phyloP scores from a whole-genome alignment of 2,797 vertebrate genomes.

The Paratrypauchen microcephalus region DNA sequence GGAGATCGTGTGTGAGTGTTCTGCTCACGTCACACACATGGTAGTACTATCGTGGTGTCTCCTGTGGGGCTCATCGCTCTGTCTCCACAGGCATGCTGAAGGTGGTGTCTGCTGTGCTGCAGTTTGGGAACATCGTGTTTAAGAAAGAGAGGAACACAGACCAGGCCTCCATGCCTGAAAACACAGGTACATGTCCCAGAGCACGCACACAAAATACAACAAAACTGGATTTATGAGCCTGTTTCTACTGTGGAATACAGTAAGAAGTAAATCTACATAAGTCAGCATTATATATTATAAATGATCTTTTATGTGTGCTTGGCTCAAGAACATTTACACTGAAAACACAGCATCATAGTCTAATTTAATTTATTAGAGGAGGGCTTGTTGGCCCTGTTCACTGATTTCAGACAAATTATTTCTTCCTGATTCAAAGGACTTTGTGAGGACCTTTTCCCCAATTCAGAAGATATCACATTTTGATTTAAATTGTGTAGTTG shows the following conservation, averaged over 20 bases:
- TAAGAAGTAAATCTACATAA: no score
- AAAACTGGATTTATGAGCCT: neutral
- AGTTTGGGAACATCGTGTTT: constrained; percentile 97
- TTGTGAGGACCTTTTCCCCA: no score
- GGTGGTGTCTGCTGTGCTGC: constrained; percentile 94
- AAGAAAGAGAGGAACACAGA: constrained; percentile 98
- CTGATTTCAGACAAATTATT: no score
- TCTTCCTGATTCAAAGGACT: no score
- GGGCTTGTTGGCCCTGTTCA: neutral
- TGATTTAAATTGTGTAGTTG: no score
- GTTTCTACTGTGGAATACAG: neutral
- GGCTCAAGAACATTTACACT: neutral
- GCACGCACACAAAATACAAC: neutral
- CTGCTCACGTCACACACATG: neutral
- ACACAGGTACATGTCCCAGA: constrained; percentile 82
- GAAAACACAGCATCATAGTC: neutral
- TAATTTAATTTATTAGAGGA: neutral
- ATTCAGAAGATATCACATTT: no score
- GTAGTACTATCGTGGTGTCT: neutral
- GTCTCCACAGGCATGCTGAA: constrained; percentile 89
- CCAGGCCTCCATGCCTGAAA: constrained; percentile 98
- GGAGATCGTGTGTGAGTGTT: constrained; percentile 86
- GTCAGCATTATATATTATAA: neutral
- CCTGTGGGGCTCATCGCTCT: neutral
- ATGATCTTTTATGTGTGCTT: neutral